Base-by-base conservation (phyloP, 2,888 invertebrate genomes). In the Pyrrhia umbra region DNA sequence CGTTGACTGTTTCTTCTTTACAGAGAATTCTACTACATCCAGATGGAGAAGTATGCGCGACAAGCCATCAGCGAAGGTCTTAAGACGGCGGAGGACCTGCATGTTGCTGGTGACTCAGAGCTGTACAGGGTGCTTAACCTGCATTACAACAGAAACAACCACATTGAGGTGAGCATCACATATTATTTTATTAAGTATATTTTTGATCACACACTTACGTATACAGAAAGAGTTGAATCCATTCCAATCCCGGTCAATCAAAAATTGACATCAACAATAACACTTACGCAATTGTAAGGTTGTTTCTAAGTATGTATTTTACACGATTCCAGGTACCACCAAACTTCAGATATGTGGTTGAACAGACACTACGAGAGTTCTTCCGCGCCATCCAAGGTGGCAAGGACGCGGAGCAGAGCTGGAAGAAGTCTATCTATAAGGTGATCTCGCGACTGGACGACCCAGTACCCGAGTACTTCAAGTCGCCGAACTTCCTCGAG, bases 351-450 rank as follows among this genome's bases (percentile, higher is more conserved):
- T 97, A 97, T 92, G 99, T 99, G 82, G 98, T 99, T 73, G 99
- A 99, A 93, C 98, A 99, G 94, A 99, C 99, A 66, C 96, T 99
- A 77, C 97, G 98, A 81, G 99, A 99, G 95, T 99, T 99, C 96
- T 99, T 98, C 97, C 98, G 98, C 95, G 98, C 99, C 82, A 98
- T 99, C 90, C 98, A 98, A 91, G 97, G 98, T 87, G 98, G 98
- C 81, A 99, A 99, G 94, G 99, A 99, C 95, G 96, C 97, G 68
- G 99, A 99, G 91, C 99, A 99, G 93, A 99, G 99, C 88, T 99
- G 99, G 99, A 99, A 99, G 96, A 99, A 99, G 95, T 98, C 99
- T 87, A 99, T 99, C 95, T 99, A 99, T 96, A 99, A 99, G 95
- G 97, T 99, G 88, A 99, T 99, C 95, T 99, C 99, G 86, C 97